These are phyloP conservation scores for Epirrhoe alternata DNA, from an alignment of 2,888 invertebrate species.

Conservation along the genomic window DNA sequence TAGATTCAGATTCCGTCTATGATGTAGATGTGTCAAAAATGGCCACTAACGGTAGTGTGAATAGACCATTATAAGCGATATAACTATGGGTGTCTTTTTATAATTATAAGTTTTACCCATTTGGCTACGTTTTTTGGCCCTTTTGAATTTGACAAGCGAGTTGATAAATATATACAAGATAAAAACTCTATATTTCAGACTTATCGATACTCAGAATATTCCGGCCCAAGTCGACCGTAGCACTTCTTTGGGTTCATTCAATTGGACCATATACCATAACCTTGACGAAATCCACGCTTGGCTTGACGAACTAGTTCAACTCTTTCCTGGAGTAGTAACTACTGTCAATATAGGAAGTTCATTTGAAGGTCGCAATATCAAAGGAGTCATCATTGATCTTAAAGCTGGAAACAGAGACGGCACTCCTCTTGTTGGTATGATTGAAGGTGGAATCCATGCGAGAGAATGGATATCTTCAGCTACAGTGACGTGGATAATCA, in stretches of 20 bases:
- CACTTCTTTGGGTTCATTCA: constrained; percentile 48
- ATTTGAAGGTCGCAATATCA: constrained; percentile 85
- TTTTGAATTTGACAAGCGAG: too few species aligned
- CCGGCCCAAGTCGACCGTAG: constrained; percentile 42
- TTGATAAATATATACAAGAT: too few species aligned
- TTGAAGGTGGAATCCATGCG: constrained; percentile 88
- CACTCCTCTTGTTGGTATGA: constrained; percentile 80
- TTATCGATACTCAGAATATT: constrained; percentile 70
- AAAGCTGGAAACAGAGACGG: constrained; percentile 52
- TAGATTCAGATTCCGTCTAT: too few species aligned
- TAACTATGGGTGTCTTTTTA: too few species aligned
- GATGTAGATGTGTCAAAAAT: too few species aligned
- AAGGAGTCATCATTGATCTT: constrained; percentile 77
- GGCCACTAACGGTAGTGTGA: too few species aligned
- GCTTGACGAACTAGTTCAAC: constrained; percentile 78
- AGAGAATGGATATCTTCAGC: constrained; percentile 91
- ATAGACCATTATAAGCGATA: too few species aligned
- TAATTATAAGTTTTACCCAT: too few species aligned
- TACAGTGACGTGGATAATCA: constrained; percentile 88
- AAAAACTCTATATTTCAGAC: constrained; percentile 48
- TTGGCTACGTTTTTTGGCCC: too few species aligned
- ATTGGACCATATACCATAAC: constrained; percentile 86
- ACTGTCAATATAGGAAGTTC: constrained; percentile 84
- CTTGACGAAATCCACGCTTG: constrained; percentile 86
- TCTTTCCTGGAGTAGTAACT: constrained; percentile 78